Conservation (phyloP, 1,140 invertebrate genomes). For the Ceratitis capitata region DNA sequence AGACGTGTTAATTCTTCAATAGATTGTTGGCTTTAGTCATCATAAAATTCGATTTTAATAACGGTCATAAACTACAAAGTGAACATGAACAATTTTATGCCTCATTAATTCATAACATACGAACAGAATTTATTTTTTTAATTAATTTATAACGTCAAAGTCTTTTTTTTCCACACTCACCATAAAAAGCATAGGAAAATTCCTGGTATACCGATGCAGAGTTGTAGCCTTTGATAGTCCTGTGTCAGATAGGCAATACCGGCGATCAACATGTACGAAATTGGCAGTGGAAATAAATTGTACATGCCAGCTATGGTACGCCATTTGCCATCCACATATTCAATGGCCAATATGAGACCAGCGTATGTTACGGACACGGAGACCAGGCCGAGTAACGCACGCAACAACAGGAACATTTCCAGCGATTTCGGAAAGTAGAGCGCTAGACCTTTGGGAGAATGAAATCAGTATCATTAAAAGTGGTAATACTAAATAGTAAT, state of each 20-base stretch:
- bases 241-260: constrained; percentile 76
- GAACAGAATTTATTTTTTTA: too few relatives aligned
- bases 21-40: constrained; percentile 65
- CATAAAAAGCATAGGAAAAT: constrained; percentile 73
- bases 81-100: too few relatives aligned
- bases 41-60: too few relatives aligned
- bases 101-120: too few relatives aligned
- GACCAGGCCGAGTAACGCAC: constrained; percentile 74
- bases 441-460: constrained; percentile 66
- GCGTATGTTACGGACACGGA: constrained; percentile 79
- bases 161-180: too few relatives aligned
- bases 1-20: background rate
- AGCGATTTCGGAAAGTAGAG: constrained; percentile 74
- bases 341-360: constrained; percentile 77
- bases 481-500: too few relatives aligned
- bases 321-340: constrained; percentile 79
- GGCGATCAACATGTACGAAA: constrained; percentile 78
- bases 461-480: background rate
- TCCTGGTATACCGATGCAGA: constrained; percentile 76
- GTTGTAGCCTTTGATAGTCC: constrained; percentile 78
- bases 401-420: constrained; percentile 71
- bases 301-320: constrained; percentile 77
- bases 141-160: too few relatives aligned
- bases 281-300: constrained; percentile 76
- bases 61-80: too few relatives aligned